Conservation (phyloP, 2,797 vertebrate genomes). For the Eospalax fontanierii region DNA sequence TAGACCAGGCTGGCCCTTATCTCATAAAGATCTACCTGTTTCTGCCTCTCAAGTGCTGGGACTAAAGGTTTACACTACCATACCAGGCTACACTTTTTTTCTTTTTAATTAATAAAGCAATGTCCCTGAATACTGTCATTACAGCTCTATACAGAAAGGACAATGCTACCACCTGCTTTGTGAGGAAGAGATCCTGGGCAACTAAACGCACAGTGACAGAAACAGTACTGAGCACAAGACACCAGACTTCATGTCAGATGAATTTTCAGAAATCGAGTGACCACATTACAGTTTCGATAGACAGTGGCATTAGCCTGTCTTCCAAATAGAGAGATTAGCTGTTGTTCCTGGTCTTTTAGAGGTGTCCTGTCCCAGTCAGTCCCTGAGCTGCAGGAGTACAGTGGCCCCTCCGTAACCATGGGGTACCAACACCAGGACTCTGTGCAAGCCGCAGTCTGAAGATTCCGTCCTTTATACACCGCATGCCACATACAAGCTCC, state of each 20-base stretch:
- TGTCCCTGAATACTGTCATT: background rate
- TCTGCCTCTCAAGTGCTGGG: too few relatives aligned
- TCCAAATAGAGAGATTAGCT: background rate
- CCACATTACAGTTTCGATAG: background rate
- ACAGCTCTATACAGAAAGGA: too few relatives aligned
- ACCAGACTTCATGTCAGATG: background rate
- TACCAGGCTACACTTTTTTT: too few relatives aligned
- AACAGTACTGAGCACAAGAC: background rate
- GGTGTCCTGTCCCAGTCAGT: background rate
- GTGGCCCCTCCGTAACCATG: too few relatives aligned
- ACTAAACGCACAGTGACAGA: background rate
- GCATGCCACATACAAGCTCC: background rate
- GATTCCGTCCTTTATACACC: too few relatives aligned
- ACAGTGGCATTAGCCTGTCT: background rate
- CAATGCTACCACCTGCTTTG: background rate
- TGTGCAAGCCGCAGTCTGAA: too few relatives aligned
- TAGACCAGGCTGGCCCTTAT: too few relatives aligned
- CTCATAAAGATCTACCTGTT: too few relatives aligned
- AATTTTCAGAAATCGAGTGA: background rate
- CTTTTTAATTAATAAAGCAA: background rate
- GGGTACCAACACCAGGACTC: background rate
- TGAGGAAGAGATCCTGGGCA: background rate
- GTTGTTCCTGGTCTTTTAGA: background rate
- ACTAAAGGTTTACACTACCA: too few relatives aligned
- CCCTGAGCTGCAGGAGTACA: background rate